phyloP scores from a whole-genome alignment of 2,888 invertebrate species.

The Plebejus argus region DNA sequence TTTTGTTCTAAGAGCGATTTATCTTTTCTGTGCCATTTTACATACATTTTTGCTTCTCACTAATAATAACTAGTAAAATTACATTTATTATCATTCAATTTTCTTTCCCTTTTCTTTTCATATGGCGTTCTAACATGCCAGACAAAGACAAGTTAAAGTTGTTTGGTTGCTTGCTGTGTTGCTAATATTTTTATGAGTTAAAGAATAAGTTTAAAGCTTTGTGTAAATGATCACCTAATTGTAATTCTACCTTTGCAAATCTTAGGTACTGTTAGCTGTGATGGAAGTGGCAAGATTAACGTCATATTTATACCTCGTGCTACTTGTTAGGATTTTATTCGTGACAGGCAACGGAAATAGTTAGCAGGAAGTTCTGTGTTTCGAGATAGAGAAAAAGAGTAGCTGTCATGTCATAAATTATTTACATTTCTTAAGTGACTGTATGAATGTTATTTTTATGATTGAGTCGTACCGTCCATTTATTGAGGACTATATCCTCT shows the following conservation, averaged over 20 bases:
- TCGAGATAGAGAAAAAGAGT: conserved; percentile 11
- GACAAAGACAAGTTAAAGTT: no score
- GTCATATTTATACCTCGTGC: conserved; percentile 11
- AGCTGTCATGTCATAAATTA: conserved; percentile 17
- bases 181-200: no score
- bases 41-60: no score
- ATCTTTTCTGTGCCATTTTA: no score
- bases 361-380: conserved; percentile 22
- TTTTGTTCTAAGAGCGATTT: no score
- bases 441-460: conserved; percentile 13
- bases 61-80: no score
- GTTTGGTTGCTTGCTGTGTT: no score
- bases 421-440: conserved; percentile 3
- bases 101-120: no score
- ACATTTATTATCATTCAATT: no score
- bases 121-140: no score
- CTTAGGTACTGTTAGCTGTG: background rate
- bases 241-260: background rate
- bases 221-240: no score
- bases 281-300: conserved; percentile 1
- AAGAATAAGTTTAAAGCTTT: no score
- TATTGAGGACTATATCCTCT: background rate
- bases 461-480: background rate
- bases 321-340: conserved; percentile 15
- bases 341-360: conserved; percentile 22